Evolutionary conservation across 2,113 vertebrate species (phyloP).

Genomic region (Ammospiza caudacuta): DNA sequence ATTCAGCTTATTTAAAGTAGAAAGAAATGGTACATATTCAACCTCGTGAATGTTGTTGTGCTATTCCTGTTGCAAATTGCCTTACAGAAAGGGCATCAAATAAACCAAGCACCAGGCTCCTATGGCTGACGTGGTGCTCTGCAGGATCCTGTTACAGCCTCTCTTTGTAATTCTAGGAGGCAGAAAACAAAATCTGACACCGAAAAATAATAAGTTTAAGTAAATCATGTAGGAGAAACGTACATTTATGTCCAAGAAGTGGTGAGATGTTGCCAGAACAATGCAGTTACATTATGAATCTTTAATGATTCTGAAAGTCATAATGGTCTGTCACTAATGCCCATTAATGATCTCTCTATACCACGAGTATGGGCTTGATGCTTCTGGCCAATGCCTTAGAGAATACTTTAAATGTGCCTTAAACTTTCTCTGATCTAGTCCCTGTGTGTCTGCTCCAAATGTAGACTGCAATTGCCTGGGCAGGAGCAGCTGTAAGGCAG

Average conservation of each 20-base stretch:
- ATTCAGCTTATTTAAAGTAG: conserved; percentile 59
- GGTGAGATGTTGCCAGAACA: conserved; percentile 83
- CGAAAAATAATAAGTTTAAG: conserved; percentile 84
- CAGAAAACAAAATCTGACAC: conserved; percentile 78
- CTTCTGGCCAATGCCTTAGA: conserved; percentile 86
- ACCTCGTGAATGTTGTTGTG: conserved; percentile 39
- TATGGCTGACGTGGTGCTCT: conserved; percentile 74
- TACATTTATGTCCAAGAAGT: conserved; percentile 75
- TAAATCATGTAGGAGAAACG: conserved; percentile 72
- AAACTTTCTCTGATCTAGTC: conserved; percentile 88
- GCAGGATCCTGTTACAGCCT: conserved; percentile 88
- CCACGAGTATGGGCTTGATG: conserved; percentile 89
- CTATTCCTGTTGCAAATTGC: conserved; percentile 60
- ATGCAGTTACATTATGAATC: conserved; percentile 90
- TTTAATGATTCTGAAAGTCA: conserved; percentile 98
- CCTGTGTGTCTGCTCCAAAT: conserved; percentile 74
- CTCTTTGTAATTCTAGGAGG: conserved; percentile 89
- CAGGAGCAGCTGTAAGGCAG: conserved; percentile 74
- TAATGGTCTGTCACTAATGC: conserved; percentile 98
- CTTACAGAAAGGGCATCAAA: conserved; percentile 44
- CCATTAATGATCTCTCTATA: conserved; percentile 96
- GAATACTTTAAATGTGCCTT: conserved; percentile 90
- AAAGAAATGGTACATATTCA: conserved; percentile 51
- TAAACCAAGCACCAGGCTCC: conserved; percentile 49
- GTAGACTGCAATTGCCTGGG: conserved; percentile 76